Conservation (phyloP, 2,888 invertebrate species). For the Brachyopa scutellaris region DNA sequence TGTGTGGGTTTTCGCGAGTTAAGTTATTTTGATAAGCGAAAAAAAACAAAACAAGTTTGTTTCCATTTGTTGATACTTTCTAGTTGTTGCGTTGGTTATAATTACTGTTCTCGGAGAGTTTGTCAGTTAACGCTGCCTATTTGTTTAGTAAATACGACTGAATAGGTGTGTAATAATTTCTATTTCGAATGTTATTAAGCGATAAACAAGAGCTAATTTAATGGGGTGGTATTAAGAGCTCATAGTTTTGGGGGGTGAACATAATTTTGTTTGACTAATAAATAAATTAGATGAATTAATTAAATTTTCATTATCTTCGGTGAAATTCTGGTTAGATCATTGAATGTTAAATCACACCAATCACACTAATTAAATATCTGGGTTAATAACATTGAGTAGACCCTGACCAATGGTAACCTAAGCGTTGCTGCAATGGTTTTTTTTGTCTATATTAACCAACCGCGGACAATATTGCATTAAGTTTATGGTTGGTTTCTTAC, state of each 20-base stretch:
- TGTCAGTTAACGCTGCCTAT: not conserved
- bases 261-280: slow-evolving; percentile 1
- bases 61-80: slow-evolving; percentile 14
- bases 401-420: slow-evolving; percentile 34
- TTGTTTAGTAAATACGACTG: not conserved
- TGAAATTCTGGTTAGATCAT: slow-evolving; percentile 1
- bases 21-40: slow-evolving; percentile 1
- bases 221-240: not conserved
- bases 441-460: not conserved
- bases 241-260: not conserved
- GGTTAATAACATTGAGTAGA: slow-evolving; percentile 17
- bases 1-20: slow-evolving; percentile 35
- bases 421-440: not conserved
- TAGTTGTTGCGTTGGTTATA: not conserved
- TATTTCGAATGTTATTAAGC: slow-evolving; percentile 15
- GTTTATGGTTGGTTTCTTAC: slow-evolving; percentile 13
- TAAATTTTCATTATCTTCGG: not conserved
- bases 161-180: slow-evolving; percentile 15
- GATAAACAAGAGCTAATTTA: slow-evolving; percentile 1
- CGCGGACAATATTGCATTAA: slow-evolving; percentile 18
- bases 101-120: not conserved
- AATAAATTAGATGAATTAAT: slow-evolving; percentile 10
- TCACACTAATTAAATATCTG: slow-evolving; percentile 38
- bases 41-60: not conserved
- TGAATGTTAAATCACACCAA: too few relatives aligned